A percentile compares a stretch with the other conserved stretches of the same genome.
phyloP scores from a whole-genome alignment of 2,888 invertebrate genomes.

The Pammene fasciana region DNA sequence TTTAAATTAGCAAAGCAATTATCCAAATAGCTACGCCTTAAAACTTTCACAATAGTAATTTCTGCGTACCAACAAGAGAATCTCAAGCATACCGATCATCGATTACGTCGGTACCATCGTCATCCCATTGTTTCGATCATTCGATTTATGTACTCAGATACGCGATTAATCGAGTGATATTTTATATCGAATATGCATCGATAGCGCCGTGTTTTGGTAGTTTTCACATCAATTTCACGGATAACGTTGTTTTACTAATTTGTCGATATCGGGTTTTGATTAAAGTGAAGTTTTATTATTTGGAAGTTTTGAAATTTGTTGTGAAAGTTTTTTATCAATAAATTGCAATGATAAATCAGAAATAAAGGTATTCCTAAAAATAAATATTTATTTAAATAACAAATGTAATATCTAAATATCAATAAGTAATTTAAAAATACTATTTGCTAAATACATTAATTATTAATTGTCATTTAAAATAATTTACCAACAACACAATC shows the following conservation, averaged over 20 bases:
- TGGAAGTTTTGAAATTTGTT: not conserved
- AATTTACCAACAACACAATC: not conserved
- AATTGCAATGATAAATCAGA: no score
- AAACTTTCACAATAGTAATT: conserved; percentile 47
- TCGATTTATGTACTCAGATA: conserved; percentile 51
- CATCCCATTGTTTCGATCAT: conserved; percentile 57
- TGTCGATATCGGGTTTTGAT: conserved; percentile 28
- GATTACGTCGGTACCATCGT: conserved; percentile 50
- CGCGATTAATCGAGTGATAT: conserved; percentile 46
- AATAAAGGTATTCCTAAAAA: no score
- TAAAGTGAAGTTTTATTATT: conserved; percentile 17
- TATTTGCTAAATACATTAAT: not conserved
- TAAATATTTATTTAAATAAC: no score
- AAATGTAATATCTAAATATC: not conserved
- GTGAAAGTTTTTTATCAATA: no score
- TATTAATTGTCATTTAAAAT: not conserved
- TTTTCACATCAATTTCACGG: conserved; percentile 39
- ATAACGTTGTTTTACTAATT: conserved; percentile 37
- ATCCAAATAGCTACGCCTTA: conserved; percentile 45
- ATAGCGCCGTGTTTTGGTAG: conserved; percentile 34
- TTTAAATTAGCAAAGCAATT: conserved; percentile 17
- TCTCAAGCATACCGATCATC: conserved; percentile 45
- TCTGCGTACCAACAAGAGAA: conserved; percentile 44
- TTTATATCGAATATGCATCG: conserved; percentile 42
- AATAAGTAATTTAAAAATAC: not conserved